Conservation (phyloP, 2,113 vertebrate genomes). For the Perca schrenkii region DNA sequence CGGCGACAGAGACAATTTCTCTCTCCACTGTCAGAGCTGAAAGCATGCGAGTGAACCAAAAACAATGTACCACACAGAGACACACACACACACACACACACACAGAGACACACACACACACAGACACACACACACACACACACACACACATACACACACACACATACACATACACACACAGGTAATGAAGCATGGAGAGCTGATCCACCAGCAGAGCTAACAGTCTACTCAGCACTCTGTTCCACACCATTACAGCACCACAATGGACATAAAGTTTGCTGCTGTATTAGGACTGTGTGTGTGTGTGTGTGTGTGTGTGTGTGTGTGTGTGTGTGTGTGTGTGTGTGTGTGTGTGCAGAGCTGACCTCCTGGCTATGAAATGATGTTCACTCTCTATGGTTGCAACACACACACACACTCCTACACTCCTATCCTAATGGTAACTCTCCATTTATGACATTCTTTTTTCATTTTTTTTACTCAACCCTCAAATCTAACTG, state of each 20-base stretch:
- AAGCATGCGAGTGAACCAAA: conserved; percentile 60
- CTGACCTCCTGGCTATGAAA: conserved; percentile 40
- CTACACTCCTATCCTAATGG: not conserved
- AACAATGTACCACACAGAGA: conserved; percentile 39
- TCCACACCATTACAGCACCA: conserved; percentile 78
- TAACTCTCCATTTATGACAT: not conserved
- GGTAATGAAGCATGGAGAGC: conserved; percentile 75
- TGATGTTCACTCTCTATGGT: conserved; percentile 28
- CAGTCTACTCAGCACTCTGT: conserved; percentile 77
- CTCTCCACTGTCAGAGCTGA: conserved; percentile 37
- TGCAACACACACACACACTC: conserved; percentile 8
- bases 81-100: conserved; percentile 40
- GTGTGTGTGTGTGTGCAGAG: not conserved
- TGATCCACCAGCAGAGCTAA: conserved; percentile 62
- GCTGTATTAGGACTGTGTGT: conserved; percentile 35
- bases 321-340: not conserved
- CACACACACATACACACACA: conserved; percentile 46
- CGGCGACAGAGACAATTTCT: conserved; percentile 31
- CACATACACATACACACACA: conserved; percentile 45
- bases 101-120: no score
- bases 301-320: conserved; percentile 10
- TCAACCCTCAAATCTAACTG: not conserved
- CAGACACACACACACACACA: conserved; percentile 37
- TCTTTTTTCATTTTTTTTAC: not conserved
- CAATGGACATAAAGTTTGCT: conserved; percentile 62